These are phyloP conservation scores for Steinernema carpocapsae DNA, from an alignment of 2,888 invertebrate species.

Conservation along the genomic window DNA sequence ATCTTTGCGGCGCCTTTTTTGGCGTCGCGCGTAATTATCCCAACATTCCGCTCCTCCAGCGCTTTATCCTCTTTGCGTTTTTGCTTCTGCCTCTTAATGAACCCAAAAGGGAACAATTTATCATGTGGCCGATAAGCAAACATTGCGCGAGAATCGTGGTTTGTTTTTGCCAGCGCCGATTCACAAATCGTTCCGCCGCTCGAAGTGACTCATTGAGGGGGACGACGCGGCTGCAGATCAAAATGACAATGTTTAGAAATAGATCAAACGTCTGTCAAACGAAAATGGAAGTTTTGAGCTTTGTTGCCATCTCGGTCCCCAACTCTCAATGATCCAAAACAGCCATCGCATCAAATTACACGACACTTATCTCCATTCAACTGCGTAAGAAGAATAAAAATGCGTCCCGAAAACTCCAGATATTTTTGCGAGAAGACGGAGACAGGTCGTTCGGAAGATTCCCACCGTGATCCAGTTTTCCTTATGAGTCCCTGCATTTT, in stretches of 20 bases:
- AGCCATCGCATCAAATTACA: too few relatives aligned
- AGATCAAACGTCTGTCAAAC: too few relatives aligned
- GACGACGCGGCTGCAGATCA: too few relatives aligned
- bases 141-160: neutral
- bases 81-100: neutral
- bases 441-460: neutral
- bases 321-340: too few relatives aligned
- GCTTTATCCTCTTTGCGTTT: neutral
- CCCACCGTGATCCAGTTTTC: constrained; percentile 5
- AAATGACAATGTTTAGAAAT: too few relatives aligned
- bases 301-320: too few relatives aligned
- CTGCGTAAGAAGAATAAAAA: too few relatives aligned
- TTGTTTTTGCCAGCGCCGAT: neutral
- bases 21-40: neutral
- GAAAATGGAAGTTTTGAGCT: too few relatives aligned
- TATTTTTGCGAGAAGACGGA: neutral
- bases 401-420: too few relatives aligned
- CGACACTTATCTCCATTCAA: too few relatives aligned
- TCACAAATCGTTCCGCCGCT: neutral
- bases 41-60: neutral
- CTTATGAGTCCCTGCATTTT: constrained; percentile 17
- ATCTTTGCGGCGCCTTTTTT: neutral
- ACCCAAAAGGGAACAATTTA: constrained; percentile 3
- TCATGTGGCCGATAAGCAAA: neutral
- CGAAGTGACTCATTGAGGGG: too few relatives aligned